phyloP scores from a whole-genome alignment of 2,113 vertebrate species.

The Callionymus lyra region DNA sequence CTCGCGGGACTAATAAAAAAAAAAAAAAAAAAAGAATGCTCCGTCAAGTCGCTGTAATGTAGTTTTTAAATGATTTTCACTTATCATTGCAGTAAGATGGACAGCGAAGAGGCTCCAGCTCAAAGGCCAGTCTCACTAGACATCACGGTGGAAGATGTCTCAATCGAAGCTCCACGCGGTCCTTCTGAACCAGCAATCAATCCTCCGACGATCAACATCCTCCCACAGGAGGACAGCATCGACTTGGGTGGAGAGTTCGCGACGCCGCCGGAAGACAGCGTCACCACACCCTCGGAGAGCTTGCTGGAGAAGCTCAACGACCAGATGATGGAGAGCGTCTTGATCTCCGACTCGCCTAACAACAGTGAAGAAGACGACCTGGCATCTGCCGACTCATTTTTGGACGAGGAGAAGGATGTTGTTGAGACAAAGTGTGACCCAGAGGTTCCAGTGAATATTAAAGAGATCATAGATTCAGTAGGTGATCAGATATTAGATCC shows the following conservation, averaged over 20 bases:
- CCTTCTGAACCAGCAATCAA: constrained; percentile 12
- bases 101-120: constrained; percentile 53
- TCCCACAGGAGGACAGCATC: constrained; percentile 83
- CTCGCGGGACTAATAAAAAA: too few relatives aligned
- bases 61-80: too few relatives aligned
- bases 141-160: constrained; percentile 22
- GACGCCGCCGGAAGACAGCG: constrained; percentile 76
- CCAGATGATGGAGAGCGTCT: constrained; percentile 97
- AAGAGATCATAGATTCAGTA: constrained; percentile 47
- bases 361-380: constrained; percentile 89
- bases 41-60: too few relatives aligned
- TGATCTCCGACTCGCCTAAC: constrained; percentile 94
- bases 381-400: constrained; percentile 76
- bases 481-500: constrained; percentile 13
- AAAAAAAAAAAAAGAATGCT: too few relatives aligned
- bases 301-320: constrained; percentile 83
- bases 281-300: constrained; percentile 64
- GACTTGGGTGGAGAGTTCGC: constrained; percentile 78
- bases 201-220: constrained; percentile 29
- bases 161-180: constrained; percentile 1
- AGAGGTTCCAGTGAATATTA: constrained; percentile 35
- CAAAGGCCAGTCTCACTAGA: constrained; percentile 63
- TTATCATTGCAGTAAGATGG: constrained; percentile 61
- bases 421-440: neutral
- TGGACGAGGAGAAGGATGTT: constrained; percentile 43